Conservation (phyloP, 2,888 invertebrate species). For the Archaeoteleia sp. region DNA sequence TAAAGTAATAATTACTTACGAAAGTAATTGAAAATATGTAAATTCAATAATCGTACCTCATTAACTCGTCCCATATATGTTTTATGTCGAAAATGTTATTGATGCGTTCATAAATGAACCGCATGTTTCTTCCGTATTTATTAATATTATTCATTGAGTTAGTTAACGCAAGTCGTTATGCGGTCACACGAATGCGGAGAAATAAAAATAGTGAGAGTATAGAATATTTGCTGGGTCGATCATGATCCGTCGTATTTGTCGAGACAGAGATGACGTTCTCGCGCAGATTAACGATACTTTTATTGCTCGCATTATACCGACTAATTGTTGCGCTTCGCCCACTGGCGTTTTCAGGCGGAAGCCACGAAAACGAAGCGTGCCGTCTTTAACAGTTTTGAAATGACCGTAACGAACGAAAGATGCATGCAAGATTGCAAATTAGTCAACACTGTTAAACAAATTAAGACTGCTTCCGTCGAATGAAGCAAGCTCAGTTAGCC, state of each 20-base stretch:
- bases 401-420: slow-evolving; percentile 30
- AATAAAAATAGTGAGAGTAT: slow-evolving; percentile 14
- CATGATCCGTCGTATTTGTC: slow-evolving; percentile 63
- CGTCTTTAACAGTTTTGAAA: slow-evolving; percentile 30
- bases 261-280: slow-evolving; percentile 52
- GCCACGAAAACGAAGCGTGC: slow-evolving; percentile 46
- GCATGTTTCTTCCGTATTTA: slow-evolving; percentile 2
- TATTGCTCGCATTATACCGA: slow-evolving; percentile 62
- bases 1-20: not conserved
- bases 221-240: slow-evolving; percentile 45
- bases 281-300: slow-evolving; percentile 68
- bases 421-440: slow-evolving; percentile 24
- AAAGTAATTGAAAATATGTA: too few species aligned
- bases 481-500: slow-evolving; percentile 30
- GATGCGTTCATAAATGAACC: slow-evolving; percentile 1
- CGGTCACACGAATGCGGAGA: slow-evolving; percentile 9
- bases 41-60: too few species aligned
- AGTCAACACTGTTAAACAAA: slow-evolving; percentile 45
- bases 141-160: slow-evolving; percentile 24
- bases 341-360: slow-evolving; percentile 50
- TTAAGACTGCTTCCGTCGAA: slow-evolving; percentile 37
- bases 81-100: slow-evolving; percentile 1
- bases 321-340: slow-evolving; percentile 67
- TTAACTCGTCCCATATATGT: not conserved
- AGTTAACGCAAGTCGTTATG: slow-evolving; percentile 19